Conservation (phyloP, 2,797 vertebrate genomes). For the Taenioides sp. region DNA sequence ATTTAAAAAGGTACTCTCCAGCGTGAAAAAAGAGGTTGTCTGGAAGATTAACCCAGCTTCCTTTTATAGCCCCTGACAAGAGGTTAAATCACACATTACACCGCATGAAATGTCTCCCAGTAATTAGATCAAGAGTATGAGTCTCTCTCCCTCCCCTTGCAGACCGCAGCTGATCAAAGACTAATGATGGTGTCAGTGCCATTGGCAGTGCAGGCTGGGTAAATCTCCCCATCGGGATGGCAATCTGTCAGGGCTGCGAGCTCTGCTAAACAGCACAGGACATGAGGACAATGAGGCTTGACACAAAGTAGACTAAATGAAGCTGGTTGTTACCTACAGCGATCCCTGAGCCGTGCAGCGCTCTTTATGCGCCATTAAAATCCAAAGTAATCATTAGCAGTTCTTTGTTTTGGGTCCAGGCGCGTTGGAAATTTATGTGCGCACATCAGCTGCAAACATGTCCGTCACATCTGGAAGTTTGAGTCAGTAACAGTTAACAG, state of each 20-base stretch:
- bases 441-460: slow-evolving; percentile 39
- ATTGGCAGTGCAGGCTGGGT: slow-evolving; percentile 67
- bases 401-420: slow-evolving; percentile 56
- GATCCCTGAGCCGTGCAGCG: slow-evolving; percentile 45
- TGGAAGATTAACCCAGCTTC: slow-evolving; percentile 84
- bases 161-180: slow-evolving; percentile 79
- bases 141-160: slow-evolving; percentile 63
- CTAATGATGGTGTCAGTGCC: slow-evolving; percentile 76
- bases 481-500: slow-evolving; percentile 37
- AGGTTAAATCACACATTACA: slow-evolving; percentile 84
- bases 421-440: slow-evolving; percentile 40
- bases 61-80: slow-evolving; percentile 83
- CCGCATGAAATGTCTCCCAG: slow-evolving; percentile 76
- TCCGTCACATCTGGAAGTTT: slow-evolving; percentile 47
- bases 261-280: slow-evolving; percentile 68
- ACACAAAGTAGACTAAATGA: slow-evolving; percentile 67
- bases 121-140: slow-evolving; percentile 86
- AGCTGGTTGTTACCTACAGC: slow-evolving; percentile 59
- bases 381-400: slow-evolving; percentile 36
- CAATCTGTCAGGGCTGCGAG: slow-evolving; percentile 71
- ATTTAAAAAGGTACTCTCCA: slow-evolving; percentile 68
- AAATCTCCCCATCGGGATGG: slow-evolving; percentile 73
- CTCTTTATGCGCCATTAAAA: slow-evolving; percentile 44
- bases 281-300: slow-evolving; percentile 63
- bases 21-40: slow-evolving; percentile 74